Evolutionary conservation across 2,888 invertebrate species (phyloP).

Genomic region (Andrena minutula): DNA sequence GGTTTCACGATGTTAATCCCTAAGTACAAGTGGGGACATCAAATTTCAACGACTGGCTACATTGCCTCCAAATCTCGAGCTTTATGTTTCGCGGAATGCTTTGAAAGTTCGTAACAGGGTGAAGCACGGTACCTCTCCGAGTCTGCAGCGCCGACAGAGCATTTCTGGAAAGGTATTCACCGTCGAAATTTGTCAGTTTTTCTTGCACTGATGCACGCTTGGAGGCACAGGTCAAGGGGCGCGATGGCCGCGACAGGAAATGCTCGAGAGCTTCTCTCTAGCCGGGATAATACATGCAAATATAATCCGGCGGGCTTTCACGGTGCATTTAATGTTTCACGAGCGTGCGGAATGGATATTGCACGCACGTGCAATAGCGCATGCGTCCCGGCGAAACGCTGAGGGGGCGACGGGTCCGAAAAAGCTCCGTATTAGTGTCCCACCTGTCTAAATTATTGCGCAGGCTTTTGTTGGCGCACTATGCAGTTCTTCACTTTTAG

Average conservation of each 20-base stretch:
- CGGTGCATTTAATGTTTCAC: conserved; percentile 75
- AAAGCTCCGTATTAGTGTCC: neutral
- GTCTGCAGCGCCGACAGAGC: neutral
- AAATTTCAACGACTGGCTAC: too few species aligned
- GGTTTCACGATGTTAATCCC: too few species aligned
- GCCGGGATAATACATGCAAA: conserved; percentile 74
- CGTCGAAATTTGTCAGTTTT: conserved; percentile 43
- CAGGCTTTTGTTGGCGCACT: conserved; percentile 9
- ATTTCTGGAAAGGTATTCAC: neutral
- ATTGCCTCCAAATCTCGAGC: too few species aligned
- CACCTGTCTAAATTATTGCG: conserved; percentile 41
- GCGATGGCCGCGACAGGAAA: conserved; percentile 59
- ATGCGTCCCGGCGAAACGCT: conserved; percentile 43
- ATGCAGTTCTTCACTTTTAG: conserved; percentile 2
- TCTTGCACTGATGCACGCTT: conserved; percentile 40
- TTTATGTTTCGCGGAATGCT: neutral
- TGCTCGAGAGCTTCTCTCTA: conserved; percentile 52
- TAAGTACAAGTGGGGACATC: too few species aligned
- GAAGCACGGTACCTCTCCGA: neutral
- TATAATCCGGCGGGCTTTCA: conserved; percentile 74
- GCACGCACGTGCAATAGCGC: conserved; percentile 53
- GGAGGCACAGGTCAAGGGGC: conserved; percentile 55
- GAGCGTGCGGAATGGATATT: conserved; percentile 68
- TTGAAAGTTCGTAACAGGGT: neutral
- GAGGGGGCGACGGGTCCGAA: neutral